Conservation (phyloP, 2,797 vertebrate species). For the Bovichtus diacanthus region DNA sequence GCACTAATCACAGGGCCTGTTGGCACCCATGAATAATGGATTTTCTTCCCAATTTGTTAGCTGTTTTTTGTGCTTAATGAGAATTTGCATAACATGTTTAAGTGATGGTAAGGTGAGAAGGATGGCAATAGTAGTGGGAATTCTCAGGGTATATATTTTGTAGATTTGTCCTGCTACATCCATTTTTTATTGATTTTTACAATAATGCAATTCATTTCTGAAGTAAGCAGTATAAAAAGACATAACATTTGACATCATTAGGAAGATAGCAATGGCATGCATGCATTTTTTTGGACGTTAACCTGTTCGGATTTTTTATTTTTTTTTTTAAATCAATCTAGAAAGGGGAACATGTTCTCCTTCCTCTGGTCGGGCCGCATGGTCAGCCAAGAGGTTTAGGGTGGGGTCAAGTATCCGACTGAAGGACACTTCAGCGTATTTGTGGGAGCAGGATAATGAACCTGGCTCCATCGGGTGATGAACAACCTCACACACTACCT, state of each 20-base stretch:
- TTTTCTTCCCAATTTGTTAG: conserved; percentile 20
- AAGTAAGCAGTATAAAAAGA: background rate
- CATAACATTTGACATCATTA: no score
- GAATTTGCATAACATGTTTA: conserved; percentile 15
- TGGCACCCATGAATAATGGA: conserved; percentile 29
- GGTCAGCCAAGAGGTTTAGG: background rate
- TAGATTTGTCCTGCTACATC: background rate
- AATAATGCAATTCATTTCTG: conserved; percentile 3
- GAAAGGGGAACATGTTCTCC: background rate
- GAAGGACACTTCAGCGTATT: conserved; percentile 22
- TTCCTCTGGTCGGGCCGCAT: background rate
- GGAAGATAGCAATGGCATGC: background rate
- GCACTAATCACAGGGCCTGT: conserved; percentile 9
- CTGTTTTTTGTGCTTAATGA: conserved; percentile 14
- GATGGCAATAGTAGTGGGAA: background rate
- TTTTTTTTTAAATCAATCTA: background rate
- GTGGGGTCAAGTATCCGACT: background rate
- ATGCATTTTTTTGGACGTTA: no score
- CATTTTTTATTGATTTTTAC: background rate
- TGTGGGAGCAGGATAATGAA: conserved; percentile 33
- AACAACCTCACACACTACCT: conserved; percentile 5
- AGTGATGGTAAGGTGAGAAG: background rate
- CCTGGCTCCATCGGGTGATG: conserved; percentile 11
- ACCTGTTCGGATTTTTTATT: background rate
- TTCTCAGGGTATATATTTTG: background rate